phyloP scores from a whole-genome alignment of 2,797 vertebrate species.

The Tragelaphus oryx region DNA sequence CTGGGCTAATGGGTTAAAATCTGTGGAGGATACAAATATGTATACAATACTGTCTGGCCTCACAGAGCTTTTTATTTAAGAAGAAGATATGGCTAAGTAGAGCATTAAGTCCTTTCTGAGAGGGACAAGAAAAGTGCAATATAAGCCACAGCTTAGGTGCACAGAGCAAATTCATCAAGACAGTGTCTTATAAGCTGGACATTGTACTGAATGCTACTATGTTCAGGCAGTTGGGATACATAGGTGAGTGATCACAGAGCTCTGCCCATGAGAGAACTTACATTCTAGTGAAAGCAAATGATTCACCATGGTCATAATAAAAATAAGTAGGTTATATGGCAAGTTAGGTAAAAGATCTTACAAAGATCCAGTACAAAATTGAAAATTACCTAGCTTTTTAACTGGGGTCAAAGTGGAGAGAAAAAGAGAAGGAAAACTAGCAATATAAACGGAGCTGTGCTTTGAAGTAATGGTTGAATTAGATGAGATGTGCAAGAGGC shows the following conservation, averaged over 20 bases:
- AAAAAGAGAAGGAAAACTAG: neutral
- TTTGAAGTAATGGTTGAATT: neutral
- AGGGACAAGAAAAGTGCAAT: neutral
- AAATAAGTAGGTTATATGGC: neutral
- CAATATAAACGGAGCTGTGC: neutral
- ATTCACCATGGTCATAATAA: neutral
- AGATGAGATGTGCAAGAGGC: neutral
- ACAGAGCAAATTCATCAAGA: neutral
- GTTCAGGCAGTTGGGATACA: neutral
- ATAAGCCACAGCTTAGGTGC: neutral
- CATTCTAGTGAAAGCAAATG: neutral
- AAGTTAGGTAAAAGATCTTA: neutral
- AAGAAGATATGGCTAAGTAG: neutral
- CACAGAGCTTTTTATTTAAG: neutral
- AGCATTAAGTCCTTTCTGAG: neutral
- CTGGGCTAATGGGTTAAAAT: neutral
- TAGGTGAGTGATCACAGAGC: neutral
- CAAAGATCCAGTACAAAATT: neutral
- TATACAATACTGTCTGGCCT: neutral
- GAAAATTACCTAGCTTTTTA: neutral
- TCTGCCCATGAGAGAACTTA: neutral
- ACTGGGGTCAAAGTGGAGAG: neutral
- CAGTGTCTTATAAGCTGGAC: neutral
- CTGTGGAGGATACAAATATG: neutral
- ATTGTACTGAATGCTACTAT: neutral